Conservation (phyloP, 2,797 vertebrate genomes). For the Mormyrus proboscirostris region DNA sequence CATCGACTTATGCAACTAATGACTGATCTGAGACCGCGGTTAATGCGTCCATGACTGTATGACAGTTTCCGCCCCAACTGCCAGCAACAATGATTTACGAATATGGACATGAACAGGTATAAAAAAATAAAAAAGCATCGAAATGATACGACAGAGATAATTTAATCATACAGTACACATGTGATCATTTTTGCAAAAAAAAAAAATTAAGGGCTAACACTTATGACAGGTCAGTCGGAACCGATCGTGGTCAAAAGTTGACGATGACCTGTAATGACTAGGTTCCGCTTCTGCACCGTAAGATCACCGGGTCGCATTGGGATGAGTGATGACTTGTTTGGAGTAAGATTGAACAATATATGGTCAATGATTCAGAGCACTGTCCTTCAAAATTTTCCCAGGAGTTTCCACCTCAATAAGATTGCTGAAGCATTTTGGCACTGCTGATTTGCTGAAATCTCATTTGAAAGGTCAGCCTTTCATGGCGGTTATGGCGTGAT, state of each 20-base stretch:
- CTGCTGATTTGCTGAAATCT: slow-evolving; percentile 7
- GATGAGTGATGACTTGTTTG: neutral
- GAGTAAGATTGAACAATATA: neutral
- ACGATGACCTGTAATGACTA: neutral
- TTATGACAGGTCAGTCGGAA: neutral
- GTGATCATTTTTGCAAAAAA: neutral
- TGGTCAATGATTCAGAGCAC: neutral
- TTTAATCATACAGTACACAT: neutral
- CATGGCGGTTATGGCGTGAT: neutral
- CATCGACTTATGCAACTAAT: neutral
- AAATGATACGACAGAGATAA: neutral
- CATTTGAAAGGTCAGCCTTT: slow-evolving; percentile 4
- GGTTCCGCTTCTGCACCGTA: neutral
- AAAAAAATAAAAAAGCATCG: neutral
- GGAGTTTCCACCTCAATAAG: slow-evolving; percentile 2
- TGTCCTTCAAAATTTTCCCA: neutral
- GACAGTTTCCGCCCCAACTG: neutral
- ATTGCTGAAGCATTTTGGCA: neutral
- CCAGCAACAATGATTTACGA: neutral
- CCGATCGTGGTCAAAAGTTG: neutral
- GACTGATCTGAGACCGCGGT: neutral
- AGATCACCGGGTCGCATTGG: neutral
- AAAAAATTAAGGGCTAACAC: neutral
- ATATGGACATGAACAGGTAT: neutral
- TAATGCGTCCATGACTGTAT: neutral